phyloP scores from a whole-genome alignment of 2,888 invertebrate species.

The Coremacera marginata region DNA sequence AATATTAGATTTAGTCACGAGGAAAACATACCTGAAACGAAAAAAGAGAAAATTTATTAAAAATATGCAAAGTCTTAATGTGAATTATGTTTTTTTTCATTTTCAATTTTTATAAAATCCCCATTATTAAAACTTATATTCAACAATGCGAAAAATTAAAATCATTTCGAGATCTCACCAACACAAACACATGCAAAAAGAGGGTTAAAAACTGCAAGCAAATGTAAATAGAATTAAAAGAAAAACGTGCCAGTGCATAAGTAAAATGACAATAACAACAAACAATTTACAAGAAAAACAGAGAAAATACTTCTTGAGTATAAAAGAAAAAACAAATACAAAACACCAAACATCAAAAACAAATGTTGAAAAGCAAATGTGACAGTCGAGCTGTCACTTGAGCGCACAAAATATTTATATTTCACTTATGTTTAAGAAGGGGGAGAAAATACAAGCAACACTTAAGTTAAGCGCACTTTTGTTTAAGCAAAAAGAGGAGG shows the following conservation, averaged over 20 bases:
- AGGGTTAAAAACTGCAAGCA: constrained; percentile 27
- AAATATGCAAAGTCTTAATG: neutral
- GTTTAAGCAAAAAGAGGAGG: neutral
- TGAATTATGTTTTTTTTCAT: neutral
- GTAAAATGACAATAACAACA: constrained; percentile 14
- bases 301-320: constrained; percentile 9
- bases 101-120: neutral
- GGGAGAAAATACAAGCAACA: constrained; percentile 37
- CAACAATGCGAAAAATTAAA: neutral
- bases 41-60: neutral
- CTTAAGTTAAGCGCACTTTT: constrained; percentile 37
- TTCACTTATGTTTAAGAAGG: neutral
- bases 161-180: constrained; percentile 8
- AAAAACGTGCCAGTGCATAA: constrained; percentile 41
- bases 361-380: constrained; percentile 41
- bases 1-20: no score
- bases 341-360: constrained; percentile 42
- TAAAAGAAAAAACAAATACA: constrained; percentile 21
- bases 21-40: neutral
- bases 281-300: constrained; percentile 19
- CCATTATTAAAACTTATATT: neutral
- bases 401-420: constrained; percentile 37
- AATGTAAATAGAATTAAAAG: constrained; percentile 43
- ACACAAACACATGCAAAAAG: neutral
- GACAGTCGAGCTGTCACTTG: constrained; percentile 47